These are phyloP conservation scores for Acronicta alni DNA, from an alignment of 2,888 invertebrate genomes.

Conservation along the genomic window DNA sequence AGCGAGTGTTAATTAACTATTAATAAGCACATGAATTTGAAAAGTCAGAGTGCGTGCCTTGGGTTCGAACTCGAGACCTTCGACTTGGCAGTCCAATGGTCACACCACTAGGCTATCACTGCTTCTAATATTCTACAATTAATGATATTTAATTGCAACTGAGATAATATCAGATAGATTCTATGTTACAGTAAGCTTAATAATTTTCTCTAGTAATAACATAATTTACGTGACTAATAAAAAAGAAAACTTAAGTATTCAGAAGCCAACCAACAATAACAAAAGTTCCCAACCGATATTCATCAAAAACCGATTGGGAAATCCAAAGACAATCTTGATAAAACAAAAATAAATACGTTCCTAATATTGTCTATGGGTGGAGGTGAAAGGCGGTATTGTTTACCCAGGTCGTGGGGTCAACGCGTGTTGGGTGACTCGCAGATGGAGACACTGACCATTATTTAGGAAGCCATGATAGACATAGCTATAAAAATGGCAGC, in stretches of 20 bases:
- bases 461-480: conserved; percentile 57
- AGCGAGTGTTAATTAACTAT: no score
- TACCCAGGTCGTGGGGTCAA: conserved; percentile 59
- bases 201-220: no score
- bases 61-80: no score
- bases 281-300: conserved; percentile 24
- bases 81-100: no score
- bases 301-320: conserved; percentile 50
- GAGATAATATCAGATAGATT: no score
- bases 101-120: no score
- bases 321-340: conserved; percentile 55
- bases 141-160: no score
- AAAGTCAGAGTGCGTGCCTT: no score
- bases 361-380: conserved; percentile 56
- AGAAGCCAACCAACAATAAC: conserved; percentile 3
- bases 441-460: conserved; percentile 55
- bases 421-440: conserved; percentile 52
- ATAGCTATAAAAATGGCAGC: conserved; percentile 47
- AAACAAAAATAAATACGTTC: conserved; percentile 61
- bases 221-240: no score
- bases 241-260: not conserved
- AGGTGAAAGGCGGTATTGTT: conserved; percentile 66
- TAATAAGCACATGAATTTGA: no score
- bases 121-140: no score
- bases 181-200: no score